Percentiles rank a stretch among this genome's conserved stretches.
phyloP scores from a whole-genome alignment of 2,797 vertebrate species.

The Chelonia mydas region DNA sequence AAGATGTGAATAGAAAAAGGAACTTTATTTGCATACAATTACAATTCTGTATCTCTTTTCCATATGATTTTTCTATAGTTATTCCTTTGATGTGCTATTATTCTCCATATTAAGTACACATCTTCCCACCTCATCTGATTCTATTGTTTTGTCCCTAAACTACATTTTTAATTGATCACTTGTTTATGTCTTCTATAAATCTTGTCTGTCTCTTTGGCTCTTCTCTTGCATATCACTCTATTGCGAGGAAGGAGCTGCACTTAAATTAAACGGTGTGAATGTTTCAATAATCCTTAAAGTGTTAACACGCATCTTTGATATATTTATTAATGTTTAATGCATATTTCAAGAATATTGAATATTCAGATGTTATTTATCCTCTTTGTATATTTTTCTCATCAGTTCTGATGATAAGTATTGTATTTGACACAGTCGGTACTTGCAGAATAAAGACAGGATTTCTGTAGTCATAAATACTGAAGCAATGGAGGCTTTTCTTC shows the following conservation, averaged over 20 bases:
- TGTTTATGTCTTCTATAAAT: slow-evolving; percentile 8
- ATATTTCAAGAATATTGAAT: slow-evolving; percentile 19
- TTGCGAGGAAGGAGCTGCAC: background rate
- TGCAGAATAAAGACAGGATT: background rate
- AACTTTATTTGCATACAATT: background rate
- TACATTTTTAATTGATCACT: background rate
- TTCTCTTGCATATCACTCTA: background rate
- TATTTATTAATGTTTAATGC: slow-evolving; percentile 37
- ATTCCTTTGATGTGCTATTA: background rate
- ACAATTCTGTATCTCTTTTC: background rate
- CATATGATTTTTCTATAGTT: background rate
- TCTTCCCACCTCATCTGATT: background rate
- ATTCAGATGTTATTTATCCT: slow-evolving; percentile 23
- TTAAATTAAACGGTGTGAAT: background rate
- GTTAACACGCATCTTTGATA: background rate
- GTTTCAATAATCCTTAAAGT: slow-evolving; percentile 39
- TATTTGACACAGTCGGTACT: slow-evolving; percentile 1
- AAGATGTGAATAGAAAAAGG: rapidly evolving
- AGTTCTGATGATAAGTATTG: background rate
- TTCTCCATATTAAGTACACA: background rate
- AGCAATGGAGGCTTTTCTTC: background rate
- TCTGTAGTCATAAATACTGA: slow-evolving; percentile 31
- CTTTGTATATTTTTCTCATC: slow-evolving; percentile 14
- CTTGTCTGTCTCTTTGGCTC: background rate
- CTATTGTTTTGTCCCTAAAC: background rate